These are phyloP conservation scores for Electrophaes corylata DNA, from an alignment of 2,888 invertebrate genomes.

Conservation along the genomic window DNA sequence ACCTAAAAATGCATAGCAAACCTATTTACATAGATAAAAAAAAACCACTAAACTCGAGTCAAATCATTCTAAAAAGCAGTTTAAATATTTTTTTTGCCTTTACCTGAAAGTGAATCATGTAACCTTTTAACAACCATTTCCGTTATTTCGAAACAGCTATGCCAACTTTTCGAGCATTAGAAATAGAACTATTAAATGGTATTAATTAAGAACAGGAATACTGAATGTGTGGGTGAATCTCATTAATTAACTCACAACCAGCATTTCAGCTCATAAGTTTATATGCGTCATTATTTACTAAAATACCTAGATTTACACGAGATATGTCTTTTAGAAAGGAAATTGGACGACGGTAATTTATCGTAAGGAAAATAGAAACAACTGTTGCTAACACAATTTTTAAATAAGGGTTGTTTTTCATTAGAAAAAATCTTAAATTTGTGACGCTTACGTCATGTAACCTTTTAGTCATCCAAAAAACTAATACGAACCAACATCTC, in stretches of 20 bases:
- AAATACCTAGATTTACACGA: constrained; percentile 7
- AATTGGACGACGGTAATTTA: background rate
- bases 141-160: background rate
- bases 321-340: background rate
- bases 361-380: no score
- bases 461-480: no score
- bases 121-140: background rate
- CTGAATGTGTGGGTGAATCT: constrained; percentile 17
- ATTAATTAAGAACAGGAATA: constrained; percentile 19
- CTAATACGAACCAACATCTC: no score
- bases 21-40: no score
- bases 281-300: constrained; percentile 11
- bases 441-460: no score
- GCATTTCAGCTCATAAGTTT: constrained; percentile 18
- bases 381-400: no score
- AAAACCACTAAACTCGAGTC: no score
- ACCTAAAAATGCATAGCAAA: no score
- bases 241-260: constrained; percentile 30
- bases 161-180: background rate
- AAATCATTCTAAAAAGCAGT: no score
- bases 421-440: no score
- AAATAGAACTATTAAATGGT: constrained; percentile 3
- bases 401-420: no score
- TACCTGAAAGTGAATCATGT: background rate
- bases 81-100: no score